These are phyloP conservation scores for Notodonta ziczac DNA, from an alignment of 2,888 invertebrate genomes.

Conservation along the genomic window DNA sequence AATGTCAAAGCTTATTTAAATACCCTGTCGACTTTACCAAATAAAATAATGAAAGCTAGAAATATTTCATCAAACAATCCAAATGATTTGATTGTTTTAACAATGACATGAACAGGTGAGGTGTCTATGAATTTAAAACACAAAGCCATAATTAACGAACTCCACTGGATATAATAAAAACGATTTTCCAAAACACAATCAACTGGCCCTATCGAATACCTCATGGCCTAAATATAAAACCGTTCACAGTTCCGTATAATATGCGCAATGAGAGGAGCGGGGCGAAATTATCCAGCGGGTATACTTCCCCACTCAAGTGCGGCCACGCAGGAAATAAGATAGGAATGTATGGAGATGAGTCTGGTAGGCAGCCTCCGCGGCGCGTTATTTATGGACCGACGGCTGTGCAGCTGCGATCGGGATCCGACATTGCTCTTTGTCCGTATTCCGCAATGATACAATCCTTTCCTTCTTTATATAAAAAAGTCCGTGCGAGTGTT, in stretches of 20 bases:
- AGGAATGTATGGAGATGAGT: conserved; percentile 38
- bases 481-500: no score
- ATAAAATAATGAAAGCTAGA: no score
- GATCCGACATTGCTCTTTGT: background rate
- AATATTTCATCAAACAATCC: no score
- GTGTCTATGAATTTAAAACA: no score
- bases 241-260: background rate
- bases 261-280: conserved; percentile 2
- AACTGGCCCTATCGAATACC: no score
- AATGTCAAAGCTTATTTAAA: no score
- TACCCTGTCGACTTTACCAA: no score
- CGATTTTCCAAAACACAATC: background rate
- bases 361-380: conserved; percentile 25
- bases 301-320: conserved; percentile 30
- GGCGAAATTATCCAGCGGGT: conserved; percentile 25
- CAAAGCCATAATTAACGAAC: no score
- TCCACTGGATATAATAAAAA: background rate
- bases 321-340: conserved; percentile 39
- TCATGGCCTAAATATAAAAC: background rate
- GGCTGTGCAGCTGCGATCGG: conserved; percentile 27
- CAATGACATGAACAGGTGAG: no score
- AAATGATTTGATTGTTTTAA: no score
- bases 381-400: conserved; percentile 29
- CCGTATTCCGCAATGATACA: background rate
- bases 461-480: no score